Conservation (phyloP, 2,113 vertebrate species). For the Scomber japonicus region DNA sequence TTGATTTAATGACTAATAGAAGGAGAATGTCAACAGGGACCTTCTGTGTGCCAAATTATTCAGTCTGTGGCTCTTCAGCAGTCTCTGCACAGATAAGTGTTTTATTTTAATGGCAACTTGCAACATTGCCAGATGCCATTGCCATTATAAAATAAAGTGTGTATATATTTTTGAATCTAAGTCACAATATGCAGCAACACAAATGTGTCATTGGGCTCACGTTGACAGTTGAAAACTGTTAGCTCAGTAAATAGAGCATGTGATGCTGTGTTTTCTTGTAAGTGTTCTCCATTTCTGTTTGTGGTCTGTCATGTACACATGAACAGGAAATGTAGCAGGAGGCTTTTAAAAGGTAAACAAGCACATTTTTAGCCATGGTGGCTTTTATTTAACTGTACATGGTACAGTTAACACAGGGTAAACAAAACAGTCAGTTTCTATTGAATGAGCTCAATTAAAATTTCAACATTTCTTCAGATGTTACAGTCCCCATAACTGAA, state of each 20-base stretch:
- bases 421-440: neutral
- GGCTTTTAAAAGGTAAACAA: neutral
- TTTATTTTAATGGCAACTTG: slow-evolving; percentile 45
- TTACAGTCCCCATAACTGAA: too few species aligned
- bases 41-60: slow-evolving; percentile 35
- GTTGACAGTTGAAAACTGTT: neutral
- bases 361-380: neutral
- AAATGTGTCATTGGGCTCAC: neutral
- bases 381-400: neutral
- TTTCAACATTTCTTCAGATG: too few species aligned
- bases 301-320: neutral
- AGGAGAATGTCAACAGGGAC: slow-evolving; percentile 40
- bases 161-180: too few species aligned
- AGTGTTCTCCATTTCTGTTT: neutral
- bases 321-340: slow-evolving; percentile 17
- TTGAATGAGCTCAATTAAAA: too few species aligned
- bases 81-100: slow-evolving; percentile 38
- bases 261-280: neutral
- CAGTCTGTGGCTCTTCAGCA: slow-evolving; percentile 30
- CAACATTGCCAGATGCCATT: neutral
- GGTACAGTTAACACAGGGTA: neutral
- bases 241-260: neutral
- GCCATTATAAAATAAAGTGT: neutral
- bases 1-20: slow-evolving; percentile 57
- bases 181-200: neutral